A percentile compares a stretch with the other conserved stretches of the same genome.
These are phyloP conservation scores for Tachina fera DNA, from an alignment of 2,888 invertebrate species.

Conservation along the genomic window DNA sequence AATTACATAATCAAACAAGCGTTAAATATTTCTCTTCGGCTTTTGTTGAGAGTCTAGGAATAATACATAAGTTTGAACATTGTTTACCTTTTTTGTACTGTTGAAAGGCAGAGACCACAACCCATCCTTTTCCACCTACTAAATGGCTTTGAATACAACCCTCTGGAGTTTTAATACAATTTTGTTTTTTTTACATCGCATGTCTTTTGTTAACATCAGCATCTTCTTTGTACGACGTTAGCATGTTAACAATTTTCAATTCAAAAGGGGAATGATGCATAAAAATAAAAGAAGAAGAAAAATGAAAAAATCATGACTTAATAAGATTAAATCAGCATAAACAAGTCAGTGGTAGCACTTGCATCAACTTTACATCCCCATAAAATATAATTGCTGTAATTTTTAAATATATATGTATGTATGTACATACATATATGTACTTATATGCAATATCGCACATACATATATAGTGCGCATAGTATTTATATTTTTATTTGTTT, in stretches of 20 bases:
- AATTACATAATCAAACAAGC: constrained; percentile 76
- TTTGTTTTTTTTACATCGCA: constrained; percentile 58
- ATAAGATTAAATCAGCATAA: constrained; percentile 67
- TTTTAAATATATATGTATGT: not conserved
- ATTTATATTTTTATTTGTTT: too few species aligned
- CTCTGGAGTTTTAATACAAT: constrained; percentile 69
- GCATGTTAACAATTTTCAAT: constrained; percentile 23
- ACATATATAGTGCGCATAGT: too few species aligned
- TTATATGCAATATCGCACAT: too few species aligned
- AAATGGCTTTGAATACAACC: constrained; percentile 65
- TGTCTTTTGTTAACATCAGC: constrained; percentile 66
- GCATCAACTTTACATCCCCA: constrained; percentile 34
- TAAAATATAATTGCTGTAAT: not conserved
- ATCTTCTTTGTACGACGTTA: constrained; percentile 31
- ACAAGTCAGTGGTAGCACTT: constrained; percentile 59
- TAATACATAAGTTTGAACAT: constrained; percentile 44
- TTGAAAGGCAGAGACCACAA: constrained; percentile 61
- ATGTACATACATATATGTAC: too few species aligned
- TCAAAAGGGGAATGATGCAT: constrained; percentile 31
- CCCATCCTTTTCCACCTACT: constrained; percentile 58
- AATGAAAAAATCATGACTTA: constrained; percentile 61
- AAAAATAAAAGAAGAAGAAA: constrained; percentile 8
- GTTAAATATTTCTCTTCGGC: constrained; percentile 74
- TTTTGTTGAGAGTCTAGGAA: constrained; percentile 68
- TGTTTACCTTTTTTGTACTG: constrained; percentile 52